Percentiles rank a stretch among this genome's conserved stretches.
Conservation (phyloP, 2,113 vertebrate genomes). For the Tretioscincus oriximinensis region DNA sequence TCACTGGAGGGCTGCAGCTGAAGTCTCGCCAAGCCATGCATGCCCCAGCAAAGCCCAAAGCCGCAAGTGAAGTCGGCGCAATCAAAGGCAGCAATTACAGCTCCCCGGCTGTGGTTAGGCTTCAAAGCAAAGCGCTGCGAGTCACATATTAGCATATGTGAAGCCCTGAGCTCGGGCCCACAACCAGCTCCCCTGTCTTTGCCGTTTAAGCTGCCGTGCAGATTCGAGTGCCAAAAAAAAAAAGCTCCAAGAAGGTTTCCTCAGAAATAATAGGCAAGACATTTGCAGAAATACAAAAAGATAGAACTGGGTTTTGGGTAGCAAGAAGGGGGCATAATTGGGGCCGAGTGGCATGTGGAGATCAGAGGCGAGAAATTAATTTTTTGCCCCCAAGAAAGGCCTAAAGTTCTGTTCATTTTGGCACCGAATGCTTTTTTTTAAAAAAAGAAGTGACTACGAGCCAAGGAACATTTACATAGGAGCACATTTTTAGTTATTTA, state of each 20-base stretch:
- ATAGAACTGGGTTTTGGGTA: conserved; percentile 14
- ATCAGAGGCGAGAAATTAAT: conserved; percentile 8
- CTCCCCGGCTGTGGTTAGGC: conserved; percentile 82
- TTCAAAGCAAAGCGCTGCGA: conserved; percentile 83
- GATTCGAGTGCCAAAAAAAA: conserved; percentile 39
- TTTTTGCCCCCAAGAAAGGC: neutral
- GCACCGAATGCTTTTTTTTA: neutral
- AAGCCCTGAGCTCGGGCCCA: conserved; percentile 57
- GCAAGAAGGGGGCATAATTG: conserved; percentile 12
- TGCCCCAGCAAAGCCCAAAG: conserved; percentile 70
- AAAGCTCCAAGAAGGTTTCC: neutral
- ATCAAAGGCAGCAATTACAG: conserved; percentile 89
- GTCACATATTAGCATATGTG: conserved; percentile 73
- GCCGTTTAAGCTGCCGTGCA: conserved; percentile 35
- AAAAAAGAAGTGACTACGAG: neutral
- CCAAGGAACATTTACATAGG: neutral
- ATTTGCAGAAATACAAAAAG: neutral
- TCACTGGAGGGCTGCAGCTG: conserved; percentile 80
- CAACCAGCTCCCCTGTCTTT: conserved; percentile 53
- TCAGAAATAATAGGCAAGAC: neutral
- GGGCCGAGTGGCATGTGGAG: conserved; percentile 4
- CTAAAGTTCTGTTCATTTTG: conserved; percentile 1
- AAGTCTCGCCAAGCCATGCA: conserved; percentile 73
- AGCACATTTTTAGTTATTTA: neutral
- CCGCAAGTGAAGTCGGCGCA: conserved; percentile 72